Conservation (phyloP, 2,113 vertebrate genomes). For the Takifugu flavidus region DNA sequence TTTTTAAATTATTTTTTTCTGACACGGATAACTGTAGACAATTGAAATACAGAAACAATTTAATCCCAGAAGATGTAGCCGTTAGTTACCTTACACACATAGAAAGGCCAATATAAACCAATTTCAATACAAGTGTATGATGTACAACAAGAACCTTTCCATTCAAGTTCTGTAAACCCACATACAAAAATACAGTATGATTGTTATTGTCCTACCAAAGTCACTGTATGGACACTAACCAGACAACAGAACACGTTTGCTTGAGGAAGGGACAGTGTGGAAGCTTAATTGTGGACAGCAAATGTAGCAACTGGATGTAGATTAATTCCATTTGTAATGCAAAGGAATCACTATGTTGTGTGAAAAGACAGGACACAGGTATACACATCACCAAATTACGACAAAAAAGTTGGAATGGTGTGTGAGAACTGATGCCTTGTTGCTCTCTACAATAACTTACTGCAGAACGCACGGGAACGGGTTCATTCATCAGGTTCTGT, state of each 20-base stretch:
- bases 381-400: slow-evolving; percentile 47
- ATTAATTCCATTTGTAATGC: slow-evolving; percentile 33
- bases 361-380: slow-evolving; percentile 25
- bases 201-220: slow-evolving; percentile 61
- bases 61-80: slow-evolving; percentile 68
- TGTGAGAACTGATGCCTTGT: slow-evolving; percentile 12
- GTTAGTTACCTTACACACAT: slow-evolving; percentile 67
- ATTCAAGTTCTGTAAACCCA: slow-evolving; percentile 61
- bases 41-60: slow-evolving; percentile 75
- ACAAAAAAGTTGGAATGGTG: slow-evolving; percentile 37
- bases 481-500: slow-evolving; percentile 13
- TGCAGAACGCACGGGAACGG: slow-evolving; percentile 5
- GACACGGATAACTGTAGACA: slow-evolving; percentile 5
- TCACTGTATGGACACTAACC: slow-evolving; percentile 41
- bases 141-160: slow-evolving; percentile 64
- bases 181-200: slow-evolving; percentile 54
- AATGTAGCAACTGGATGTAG: slow-evolving; percentile 37
- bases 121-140: slow-evolving; percentile 66
- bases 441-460: not conserved
- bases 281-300: slow-evolving; percentile 43
- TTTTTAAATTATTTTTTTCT: not conserved
- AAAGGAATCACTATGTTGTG: slow-evolving; percentile 36
- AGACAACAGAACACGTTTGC: slow-evolving; percentile 36
- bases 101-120: slow-evolving; percentile 65
- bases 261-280: slow-evolving; percentile 26